These are phyloP conservation scores for Choreutis nemorana DNA, from an alignment of 2,888 invertebrate species.

Conservation along the genomic window DNA sequence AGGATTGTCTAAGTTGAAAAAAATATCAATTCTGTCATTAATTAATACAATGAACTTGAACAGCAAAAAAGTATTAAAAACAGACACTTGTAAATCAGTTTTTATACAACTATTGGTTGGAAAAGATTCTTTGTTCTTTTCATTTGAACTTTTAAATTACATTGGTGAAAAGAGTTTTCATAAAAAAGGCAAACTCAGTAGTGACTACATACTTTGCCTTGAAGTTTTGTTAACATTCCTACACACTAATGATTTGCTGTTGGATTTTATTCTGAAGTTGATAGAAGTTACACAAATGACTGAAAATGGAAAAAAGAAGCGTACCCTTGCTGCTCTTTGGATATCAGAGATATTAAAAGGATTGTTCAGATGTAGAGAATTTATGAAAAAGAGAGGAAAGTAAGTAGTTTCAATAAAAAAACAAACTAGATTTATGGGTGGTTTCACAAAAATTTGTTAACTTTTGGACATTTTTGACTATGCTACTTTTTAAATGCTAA, in stretches of 20 bases:
- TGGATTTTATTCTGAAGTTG: slow-evolving; percentile 48
- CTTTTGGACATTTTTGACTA: too few relatives aligned
- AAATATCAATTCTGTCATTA: slow-evolving; percentile 28
- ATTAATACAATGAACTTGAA: slow-evolving; percentile 27
- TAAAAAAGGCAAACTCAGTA: slow-evolving; percentile 21
- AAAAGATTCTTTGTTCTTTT: slow-evolving; percentile 40
- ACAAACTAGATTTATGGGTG: too few relatives aligned
- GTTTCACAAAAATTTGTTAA: too few relatives aligned
- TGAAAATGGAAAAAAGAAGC: slow-evolving; percentile 24
- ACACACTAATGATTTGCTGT: slow-evolving; percentile 55
- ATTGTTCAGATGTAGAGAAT: slow-evolving; percentile 39
- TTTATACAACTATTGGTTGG: slow-evolving; percentile 34
- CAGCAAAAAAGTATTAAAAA: slow-evolving; percentile 29
- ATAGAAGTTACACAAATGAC: slow-evolving; percentile 38
- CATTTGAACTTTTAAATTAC: slow-evolving; percentile 31
- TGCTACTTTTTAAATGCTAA: too few relatives aligned
- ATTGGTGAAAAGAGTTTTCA: slow-evolving; percentile 24
- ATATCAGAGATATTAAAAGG: slow-evolving; percentile 52
- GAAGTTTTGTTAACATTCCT: slow-evolving; percentile 59
- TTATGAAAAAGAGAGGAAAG: slow-evolving; percentile 27
- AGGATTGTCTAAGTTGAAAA: slow-evolving; percentile 35
- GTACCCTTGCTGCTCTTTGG: slow-evolving; percentile 60
- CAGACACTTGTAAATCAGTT: slow-evolving; percentile 18
- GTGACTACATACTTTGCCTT: slow-evolving; percentile 53
- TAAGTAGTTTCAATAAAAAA: too few relatives aligned